phyloP scores from a whole-genome alignment of 2,888 invertebrate species.

The Hypena proboscidalis region DNA sequence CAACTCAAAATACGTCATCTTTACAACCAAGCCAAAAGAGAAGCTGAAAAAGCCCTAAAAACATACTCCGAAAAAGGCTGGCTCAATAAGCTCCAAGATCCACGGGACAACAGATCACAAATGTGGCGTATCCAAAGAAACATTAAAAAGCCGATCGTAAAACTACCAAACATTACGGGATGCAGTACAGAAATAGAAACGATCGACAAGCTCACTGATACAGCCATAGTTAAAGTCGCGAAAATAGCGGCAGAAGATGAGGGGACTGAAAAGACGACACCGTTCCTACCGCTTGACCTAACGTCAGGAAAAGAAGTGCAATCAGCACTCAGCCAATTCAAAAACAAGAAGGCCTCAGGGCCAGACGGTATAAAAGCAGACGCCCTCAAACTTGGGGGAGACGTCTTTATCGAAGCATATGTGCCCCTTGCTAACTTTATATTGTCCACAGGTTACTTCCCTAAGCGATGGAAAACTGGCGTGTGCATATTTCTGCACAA shows the following conservation, averaged over 20 bases:
- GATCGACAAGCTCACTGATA: too few species aligned
- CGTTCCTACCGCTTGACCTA: too few species aligned
- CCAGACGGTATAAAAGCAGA: too few species aligned
- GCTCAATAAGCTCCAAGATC: slow-evolving; percentile 14
- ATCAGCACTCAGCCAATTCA: not conserved
- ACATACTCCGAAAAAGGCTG: slow-evolving; percentile 13
- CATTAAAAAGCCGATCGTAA: slow-evolving; percentile 6
- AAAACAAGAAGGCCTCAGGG: slow-evolving; percentile 1
- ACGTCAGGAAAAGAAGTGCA: not conserved
- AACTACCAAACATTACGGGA: slow-evolving; percentile 3
- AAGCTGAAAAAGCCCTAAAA: slow-evolving; percentile 8
- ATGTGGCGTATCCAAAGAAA: slow-evolving; percentile 12
- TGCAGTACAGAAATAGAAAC: slow-evolving; percentile 5
- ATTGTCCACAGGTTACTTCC: slow-evolving; percentile 12
- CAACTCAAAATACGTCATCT: not conserved
- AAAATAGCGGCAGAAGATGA: too few species aligned
- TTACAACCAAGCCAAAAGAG: too few species aligned
- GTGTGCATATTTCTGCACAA: slow-evolving; percentile 12
- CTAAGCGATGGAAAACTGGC: too few species aligned
- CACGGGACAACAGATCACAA: slow-evolving; percentile 5
- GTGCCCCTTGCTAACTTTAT: slow-evolving; percentile 7
- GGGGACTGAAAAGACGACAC: too few species aligned
- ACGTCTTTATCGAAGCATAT: too few species aligned
- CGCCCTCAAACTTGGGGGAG: too few species aligned
- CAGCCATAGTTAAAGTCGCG: too few species aligned